These are phyloP conservation scores for Chrysopa pallens DNA, from an alignment of 1,140 invertebrate genomes.

Conservation along the genomic window DNA sequence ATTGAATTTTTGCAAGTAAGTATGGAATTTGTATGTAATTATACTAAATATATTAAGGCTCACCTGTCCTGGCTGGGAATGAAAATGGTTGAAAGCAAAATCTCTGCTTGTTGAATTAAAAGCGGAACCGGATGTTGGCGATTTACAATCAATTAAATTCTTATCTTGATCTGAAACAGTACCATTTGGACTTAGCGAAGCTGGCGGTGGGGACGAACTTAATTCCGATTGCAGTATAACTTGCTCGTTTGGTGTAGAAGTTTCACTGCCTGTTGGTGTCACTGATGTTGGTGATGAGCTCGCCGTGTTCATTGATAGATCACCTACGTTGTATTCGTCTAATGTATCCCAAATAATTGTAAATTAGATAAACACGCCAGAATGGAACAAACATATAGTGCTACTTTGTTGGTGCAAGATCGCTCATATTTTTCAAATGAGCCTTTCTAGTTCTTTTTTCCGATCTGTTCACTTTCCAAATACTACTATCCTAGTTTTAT, in stretches of 20 bases:
- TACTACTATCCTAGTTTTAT: too few relatives aligned
- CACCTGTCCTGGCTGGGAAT: slow-evolving; percentile 6
- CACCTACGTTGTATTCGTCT: slow-evolving; percentile 9
- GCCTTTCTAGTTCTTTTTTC: too few relatives aligned
- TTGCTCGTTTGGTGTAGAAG: slow-evolving; percentile 17
- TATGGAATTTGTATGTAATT: too few relatives aligned
- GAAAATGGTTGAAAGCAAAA: slow-evolving; percentile 18
- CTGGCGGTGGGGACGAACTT: slow-evolving; percentile 7
- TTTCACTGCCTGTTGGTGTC: slow-evolving; percentile 29
- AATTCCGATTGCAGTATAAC: slow-evolving; percentile 20
- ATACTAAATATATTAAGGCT: too few relatives aligned
- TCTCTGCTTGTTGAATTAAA: slow-evolving; percentile 15
- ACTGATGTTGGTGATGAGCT: slow-evolving; percentile 43
- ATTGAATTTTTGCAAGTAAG: too few relatives aligned
- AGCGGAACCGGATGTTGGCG: slow-evolving; percentile 21
- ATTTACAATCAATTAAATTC: neutral
- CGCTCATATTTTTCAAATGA: too few relatives aligned
- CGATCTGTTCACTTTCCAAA: too few relatives aligned
- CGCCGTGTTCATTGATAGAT: slow-evolving; percentile 28
- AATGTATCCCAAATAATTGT: too few relatives aligned
- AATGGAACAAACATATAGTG: too few relatives aligned
- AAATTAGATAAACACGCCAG: too few relatives aligned
- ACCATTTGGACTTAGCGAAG: slow-evolving; percentile 3
- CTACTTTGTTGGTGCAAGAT: too few relatives aligned
- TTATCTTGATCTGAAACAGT: neutral